Percentiles rank a stretch among this genome's conserved stretches.
phyloP scores from a whole-genome alignment of 2,888 invertebrate genomes.

The Hoplodrina ambigua region DNA sequence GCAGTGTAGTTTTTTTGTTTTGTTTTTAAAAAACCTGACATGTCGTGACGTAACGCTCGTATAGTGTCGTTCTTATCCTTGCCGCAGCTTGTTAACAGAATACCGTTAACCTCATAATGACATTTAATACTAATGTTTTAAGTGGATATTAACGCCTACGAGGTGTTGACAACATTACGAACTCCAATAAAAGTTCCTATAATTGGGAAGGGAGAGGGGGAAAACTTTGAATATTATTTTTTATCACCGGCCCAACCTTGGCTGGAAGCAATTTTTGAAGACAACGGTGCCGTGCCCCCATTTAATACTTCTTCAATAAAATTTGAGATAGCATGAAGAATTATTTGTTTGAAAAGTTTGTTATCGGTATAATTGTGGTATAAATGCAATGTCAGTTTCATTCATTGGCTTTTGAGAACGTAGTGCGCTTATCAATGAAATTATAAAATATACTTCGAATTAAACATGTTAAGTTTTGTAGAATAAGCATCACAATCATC shows the following conservation, averaged over 20 bases:
- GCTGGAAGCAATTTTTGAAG: constrained; percentile 48
- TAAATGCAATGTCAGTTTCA: constrained; percentile 8
- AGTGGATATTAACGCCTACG: constrained; percentile 37
- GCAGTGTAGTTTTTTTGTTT: no score
- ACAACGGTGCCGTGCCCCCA: constrained; percentile 30
- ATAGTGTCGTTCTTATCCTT: no score
- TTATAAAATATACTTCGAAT: no score
- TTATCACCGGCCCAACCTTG: constrained; percentile 54
- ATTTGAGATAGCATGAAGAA: constrained; percentile 46
- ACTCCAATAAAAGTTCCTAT: constrained; percentile 58
- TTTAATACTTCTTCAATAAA: constrained; percentile 52
- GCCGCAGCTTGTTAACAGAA: no score
- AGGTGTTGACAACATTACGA: constrained; percentile 54
- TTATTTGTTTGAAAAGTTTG: constrained; percentile 43
- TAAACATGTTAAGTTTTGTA: no score
- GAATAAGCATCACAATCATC: no score
- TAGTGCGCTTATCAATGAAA: neutral
- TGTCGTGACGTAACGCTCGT: no score
- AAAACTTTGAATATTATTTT: constrained; percentile 58
- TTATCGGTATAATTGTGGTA: constrained; percentile 25
- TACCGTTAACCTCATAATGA: neutral
- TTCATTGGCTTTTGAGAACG: constrained; percentile 2
- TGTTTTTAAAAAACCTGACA: no score
- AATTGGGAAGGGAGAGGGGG: constrained; percentile 46
- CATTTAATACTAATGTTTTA: constrained; percentile 32